Percentiles rank a stretch among this genome's conserved stretches.
phyloP scores from a whole-genome alignment of 1,140 invertebrate species.

The Ylistrum balloti region DNA sequence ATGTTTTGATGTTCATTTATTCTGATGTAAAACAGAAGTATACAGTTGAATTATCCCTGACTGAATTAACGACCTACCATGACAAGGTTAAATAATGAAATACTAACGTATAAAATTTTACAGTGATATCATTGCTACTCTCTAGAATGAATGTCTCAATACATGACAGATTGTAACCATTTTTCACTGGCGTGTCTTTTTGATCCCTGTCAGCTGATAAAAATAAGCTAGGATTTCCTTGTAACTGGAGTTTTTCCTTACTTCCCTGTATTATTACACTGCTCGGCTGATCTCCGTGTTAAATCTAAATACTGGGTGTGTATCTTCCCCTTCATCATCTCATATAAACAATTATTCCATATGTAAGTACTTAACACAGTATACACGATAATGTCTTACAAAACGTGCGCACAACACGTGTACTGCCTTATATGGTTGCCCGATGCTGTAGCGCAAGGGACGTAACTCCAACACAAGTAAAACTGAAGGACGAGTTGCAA shows the following conservation, averaged over 20 bases:
- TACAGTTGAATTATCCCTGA: too few relatives aligned
- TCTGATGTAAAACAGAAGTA: too few relatives aligned
- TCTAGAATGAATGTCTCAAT: too few relatives aligned
- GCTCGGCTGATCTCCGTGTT: not conserved
- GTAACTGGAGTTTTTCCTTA: not conserved
- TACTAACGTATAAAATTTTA: too few relatives aligned
- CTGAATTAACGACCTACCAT: too few relatives aligned
- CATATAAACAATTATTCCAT: conserved; percentile 12
- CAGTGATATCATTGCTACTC: too few relatives aligned
- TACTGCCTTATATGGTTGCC: not conserved
- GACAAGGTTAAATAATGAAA: too few relatives aligned
- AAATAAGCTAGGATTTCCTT: not conserved
- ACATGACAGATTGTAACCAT: too few relatives aligned
- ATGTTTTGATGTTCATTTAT: too few relatives aligned
- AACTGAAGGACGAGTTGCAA: not conserved
- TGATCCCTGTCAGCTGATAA: too few relatives aligned
- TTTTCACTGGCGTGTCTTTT: too few relatives aligned
- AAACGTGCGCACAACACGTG: not conserved
- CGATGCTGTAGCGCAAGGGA: not conserved
- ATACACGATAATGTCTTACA: not conserved
- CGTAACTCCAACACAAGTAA: not conserved
- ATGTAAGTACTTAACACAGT: not conserved
- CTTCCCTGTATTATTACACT: not conserved
- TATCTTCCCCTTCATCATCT: not conserved
- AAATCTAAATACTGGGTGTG: not conserved